Base-by-base conservation (phyloP, 1,140 invertebrate species). In the Goniozus legneri region DNA sequence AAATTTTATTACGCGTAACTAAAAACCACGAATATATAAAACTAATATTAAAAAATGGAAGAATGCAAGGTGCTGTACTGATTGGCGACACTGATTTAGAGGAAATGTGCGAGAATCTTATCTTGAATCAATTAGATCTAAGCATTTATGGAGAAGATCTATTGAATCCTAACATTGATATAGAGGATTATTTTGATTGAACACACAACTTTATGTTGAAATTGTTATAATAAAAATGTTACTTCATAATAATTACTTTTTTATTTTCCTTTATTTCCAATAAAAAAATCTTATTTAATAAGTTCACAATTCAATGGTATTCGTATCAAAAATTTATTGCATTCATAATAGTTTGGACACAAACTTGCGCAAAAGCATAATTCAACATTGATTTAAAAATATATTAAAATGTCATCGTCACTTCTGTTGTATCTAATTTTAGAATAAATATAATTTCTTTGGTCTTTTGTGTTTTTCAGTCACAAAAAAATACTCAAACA, bases 101-200 rank as follows among this genome's bases (percentile, higher is more conserved):
- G 73, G 97, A 99, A 78, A 98, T 93, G 62, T 95, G 95, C 78
- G 96, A 99, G 78, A 98, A 98, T 79, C 78, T 99, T 33, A 98
- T 98, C 65, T 77, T 98, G 12, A 95, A 98, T 80, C 88, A 95
- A 68, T 80, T 96, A 41, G 94, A 98, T 78, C 75, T 99, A 27
- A 87, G 84, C 53, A 77, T 82, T 15, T 91, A 88, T 78, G 93
- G 91, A 35, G 91, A 97, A 72, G 86, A 97, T 73, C 84, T 99
- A 50, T 79, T 99, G 3, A 88, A 98, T 80, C 94, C 95, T 14
- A 80, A 92, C 74, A 89, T 98, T 65, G 95, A 99, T 74, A 94
- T 99, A 65, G 95, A 98, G 73, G 97, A 99, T 80, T 99, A 96
- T 77, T 99, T 99, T 85, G 97, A 99, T 84, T 99, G 76, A 79